Evolutionary conservation across 2,888 invertebrate species (phyloP), one percentile per base, ranked within the genome.

Genomic region (Leucoptera coffeella): DNA sequence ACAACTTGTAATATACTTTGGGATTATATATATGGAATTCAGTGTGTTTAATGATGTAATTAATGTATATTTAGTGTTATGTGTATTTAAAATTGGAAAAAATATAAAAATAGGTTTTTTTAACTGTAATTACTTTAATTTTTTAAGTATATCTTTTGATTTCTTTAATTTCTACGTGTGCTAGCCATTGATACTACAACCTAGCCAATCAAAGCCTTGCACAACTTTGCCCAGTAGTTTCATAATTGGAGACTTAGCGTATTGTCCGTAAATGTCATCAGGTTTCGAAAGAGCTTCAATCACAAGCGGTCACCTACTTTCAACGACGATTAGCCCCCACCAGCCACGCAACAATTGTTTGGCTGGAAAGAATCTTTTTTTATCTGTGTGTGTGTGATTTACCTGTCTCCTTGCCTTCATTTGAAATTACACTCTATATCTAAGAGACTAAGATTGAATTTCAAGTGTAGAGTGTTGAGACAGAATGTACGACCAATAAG

Each of bases 281-380:
- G 57, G 57, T 69, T 67, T 67, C 55, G 55, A 61, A 67, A 67
- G 51, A 51, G 50, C 56, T 61, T 69, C 67, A 65, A 67, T 69
- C 67, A 64, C 62, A 41, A 50, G 52, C 65, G 67, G 67, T 67
- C 67, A 67, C 69, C 69, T 65, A 67, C 69, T 69, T 69, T 69
- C 67, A 65, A 53, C 50, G 47, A 53, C 62, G 64, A 65, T 67
- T 65, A 65, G 64, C 50, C 49, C 42, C 45, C 59, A 62, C 65
- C 57, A 56, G 67, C 67, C 62, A 69, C 65, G 67, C 67, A 67
- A 65, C 67, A 62, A 69, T 69, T 67, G 69, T 65, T 69, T 69
- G 65, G n/a, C n/a, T n/a, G 64, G 61, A 67, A 61, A 58, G 67
- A 65, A 67, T 69, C 69, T 67, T 65, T 69, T 69, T 67, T 43